These are phyloP conservation scores for Liparis tanakae DNA, from an alignment of 2,797 vertebrate species.

Conservation along the genomic window DNA sequence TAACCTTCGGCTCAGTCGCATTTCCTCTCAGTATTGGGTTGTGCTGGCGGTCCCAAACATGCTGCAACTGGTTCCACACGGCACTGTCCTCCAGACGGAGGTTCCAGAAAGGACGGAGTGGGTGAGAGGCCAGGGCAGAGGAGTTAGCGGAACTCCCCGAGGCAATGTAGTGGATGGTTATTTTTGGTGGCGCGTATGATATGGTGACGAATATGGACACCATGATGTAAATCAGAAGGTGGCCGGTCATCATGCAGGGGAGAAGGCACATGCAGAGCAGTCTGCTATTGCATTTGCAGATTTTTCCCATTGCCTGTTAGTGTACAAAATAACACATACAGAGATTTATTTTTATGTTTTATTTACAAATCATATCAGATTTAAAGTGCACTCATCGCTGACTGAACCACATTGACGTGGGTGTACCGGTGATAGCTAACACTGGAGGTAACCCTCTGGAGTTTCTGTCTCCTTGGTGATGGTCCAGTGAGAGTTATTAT, in stretches of 20 bases:
- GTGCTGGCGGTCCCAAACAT: slow-evolving; percentile 79
- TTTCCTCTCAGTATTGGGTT: slow-evolving; percentile 81
- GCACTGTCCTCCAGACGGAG: slow-evolving; percentile 77
- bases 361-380: not conserved
- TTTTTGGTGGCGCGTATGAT: slow-evolving; percentile 78
- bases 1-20: slow-evolving; percentile 38
- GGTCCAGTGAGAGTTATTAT: slow-evolving; percentile 78
- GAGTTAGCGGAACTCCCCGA: slow-evolving; percentile 76
- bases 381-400: not conserved
- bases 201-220: slow-evolving; percentile 84
- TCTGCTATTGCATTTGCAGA: slow-evolving; percentile 79
- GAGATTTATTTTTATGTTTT: too few relatives aligned
- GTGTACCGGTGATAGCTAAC: slow-evolving; percentile 32
- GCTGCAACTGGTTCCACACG: slow-evolving; percentile 85
- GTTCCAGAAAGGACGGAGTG: slow-evolving; percentile 82
- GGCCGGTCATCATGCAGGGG: slow-evolving; percentile 85
- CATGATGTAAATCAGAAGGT: slow-evolving; percentile 82
- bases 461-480: slow-evolving; percentile 75
- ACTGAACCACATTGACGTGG: not conserved
- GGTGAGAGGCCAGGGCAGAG: slow-evolving; percentile 69
- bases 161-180: slow-evolving; percentile 78
- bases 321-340: slow-evolving; percentile 4
- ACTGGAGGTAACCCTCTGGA: slow-evolving; percentile 52
- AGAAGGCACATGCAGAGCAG: slow-evolving; percentile 84
- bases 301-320: slow-evolving; percentile 75